Evolutionary conservation across 2,797 vertebrate species (phyloP).

Genomic region (Margarornis squamiger): DNA sequence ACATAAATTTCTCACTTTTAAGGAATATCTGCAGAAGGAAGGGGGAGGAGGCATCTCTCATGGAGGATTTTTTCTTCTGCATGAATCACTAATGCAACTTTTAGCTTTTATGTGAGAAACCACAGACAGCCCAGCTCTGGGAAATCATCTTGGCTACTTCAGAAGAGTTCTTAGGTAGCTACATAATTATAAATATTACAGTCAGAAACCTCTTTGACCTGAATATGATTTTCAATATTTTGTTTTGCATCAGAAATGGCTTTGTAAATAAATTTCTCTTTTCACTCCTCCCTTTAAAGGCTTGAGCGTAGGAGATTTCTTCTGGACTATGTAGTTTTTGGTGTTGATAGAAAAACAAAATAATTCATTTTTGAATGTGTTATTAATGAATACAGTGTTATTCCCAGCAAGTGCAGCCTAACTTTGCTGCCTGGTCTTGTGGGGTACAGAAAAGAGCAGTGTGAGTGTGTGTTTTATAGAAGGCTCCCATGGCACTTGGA

Average conservation of each 20-base stretch:
- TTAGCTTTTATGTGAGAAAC: neutral
- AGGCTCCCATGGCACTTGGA: constrained; percentile 26
- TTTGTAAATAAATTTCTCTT: neutral
- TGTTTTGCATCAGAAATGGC: neutral
- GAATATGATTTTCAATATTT: neutral
- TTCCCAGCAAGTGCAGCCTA: neutral
- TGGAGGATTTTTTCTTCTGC: neutral
- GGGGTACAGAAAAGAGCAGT: constrained; percentile 64
- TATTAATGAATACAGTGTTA: neutral
- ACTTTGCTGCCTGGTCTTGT: neutral
- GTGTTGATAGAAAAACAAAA: neutral
- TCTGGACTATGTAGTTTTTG: neutral
- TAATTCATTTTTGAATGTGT: neutral
- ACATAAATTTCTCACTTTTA: neutral
- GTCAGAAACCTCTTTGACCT: neutral
- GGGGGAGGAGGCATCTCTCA: neutral
- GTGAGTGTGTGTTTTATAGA: constrained; percentile 41
- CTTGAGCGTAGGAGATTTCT: neutral
- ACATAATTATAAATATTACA: neutral
- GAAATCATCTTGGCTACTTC: neutral
- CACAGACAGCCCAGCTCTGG: neutral
- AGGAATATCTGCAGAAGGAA: neutral
- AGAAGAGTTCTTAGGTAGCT: neutral
- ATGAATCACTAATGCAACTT: neutral
- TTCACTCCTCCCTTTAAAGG: neutral